Evolutionary conservation across 2,113 vertebrate species (phyloP).

Genomic region (Epinephelus moara): DNA sequence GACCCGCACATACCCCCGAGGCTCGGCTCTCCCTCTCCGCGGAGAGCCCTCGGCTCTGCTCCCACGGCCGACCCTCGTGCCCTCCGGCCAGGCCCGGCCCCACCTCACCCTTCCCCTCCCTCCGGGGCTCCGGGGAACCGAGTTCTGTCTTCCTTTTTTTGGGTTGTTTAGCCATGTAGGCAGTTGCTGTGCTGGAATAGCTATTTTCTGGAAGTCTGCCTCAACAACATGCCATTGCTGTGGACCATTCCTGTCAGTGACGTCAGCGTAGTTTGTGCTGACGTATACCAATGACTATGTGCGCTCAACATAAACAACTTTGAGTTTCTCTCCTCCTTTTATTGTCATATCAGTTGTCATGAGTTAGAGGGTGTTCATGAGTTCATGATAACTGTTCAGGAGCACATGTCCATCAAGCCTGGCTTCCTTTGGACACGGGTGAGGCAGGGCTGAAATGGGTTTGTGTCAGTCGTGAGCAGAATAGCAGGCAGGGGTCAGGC

Average conservation of each 20-base stretch:
- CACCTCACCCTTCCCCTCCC: too few relatives aligned
- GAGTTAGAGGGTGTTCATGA: conserved; percentile 17
- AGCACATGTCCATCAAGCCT: conserved; percentile 54
- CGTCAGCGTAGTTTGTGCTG: background rate
- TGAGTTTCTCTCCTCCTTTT: conserved; percentile 8
- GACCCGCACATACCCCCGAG: too few relatives aligned
- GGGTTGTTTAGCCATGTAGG: too few relatives aligned
- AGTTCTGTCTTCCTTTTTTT: too few relatives aligned
- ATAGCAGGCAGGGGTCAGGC: conserved; percentile 50
- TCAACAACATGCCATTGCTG: background rate
- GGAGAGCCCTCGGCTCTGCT: too few relatives aligned
- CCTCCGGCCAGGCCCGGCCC: too few relatives aligned
- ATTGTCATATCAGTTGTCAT: background rate
- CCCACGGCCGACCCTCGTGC: too few relatives aligned
- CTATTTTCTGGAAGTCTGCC: conserved; percentile 17
- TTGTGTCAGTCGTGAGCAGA: conserved; percentile 22
- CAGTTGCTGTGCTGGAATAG: too few relatives aligned
- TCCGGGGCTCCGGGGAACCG: too few relatives aligned
- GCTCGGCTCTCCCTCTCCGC: too few relatives aligned
- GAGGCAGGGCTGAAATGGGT: conserved; percentile 48
- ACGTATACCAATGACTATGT: background rate
- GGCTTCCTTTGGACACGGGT: conserved; percentile 34
- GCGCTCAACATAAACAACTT: conserved; percentile 1
- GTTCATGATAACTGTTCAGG: conserved; percentile 16
- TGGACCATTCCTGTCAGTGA: background rate